phyloP scores from a whole-genome alignment of 2,888 invertebrate genomes.

The Mechanitis messenoides region DNA sequence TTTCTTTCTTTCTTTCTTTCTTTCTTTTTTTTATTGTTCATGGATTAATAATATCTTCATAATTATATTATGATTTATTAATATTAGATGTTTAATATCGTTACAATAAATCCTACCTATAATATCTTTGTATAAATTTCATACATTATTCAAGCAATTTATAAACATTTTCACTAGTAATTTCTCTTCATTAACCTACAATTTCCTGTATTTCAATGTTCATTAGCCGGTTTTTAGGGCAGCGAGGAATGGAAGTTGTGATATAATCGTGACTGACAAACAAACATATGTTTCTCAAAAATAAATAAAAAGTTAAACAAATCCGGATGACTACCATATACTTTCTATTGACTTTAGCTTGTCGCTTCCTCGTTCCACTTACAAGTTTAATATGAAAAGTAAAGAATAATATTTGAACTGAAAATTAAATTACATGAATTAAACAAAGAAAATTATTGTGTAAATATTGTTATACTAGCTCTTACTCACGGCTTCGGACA shows the following conservation, averaged over 20 bases:
- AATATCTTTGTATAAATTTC: too few species aligned
- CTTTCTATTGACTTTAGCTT: constrained; percentile 12
- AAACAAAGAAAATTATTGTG: too few species aligned
- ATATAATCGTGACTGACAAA: background rate
- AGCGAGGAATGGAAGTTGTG: background rate
- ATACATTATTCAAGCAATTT: too few species aligned
- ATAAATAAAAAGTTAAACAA: background rate
- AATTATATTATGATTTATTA: too few species aligned
- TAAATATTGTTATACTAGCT: too few species aligned
- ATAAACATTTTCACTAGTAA: background rate
- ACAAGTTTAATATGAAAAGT: background rate
- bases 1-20: too few species aligned
- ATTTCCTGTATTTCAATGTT: background rate
- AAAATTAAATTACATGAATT: background rate
- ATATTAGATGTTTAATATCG: background rate
- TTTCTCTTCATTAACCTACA: constrained; percentile 5
- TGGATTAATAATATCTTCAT: too few species aligned
- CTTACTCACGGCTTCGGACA: too few species aligned
- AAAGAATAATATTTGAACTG: background rate
- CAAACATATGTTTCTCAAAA: background rate
- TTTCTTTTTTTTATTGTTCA: too few species aligned
- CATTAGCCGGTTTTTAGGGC: background rate
- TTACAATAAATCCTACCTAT: too few species aligned
- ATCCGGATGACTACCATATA: constrained; percentile 7
- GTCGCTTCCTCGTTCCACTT: constrained; percentile 12